Evolutionary conservation across 2,113 vertebrate genomes (phyloP).

Genomic region (Zosterops pallidus): DNA sequence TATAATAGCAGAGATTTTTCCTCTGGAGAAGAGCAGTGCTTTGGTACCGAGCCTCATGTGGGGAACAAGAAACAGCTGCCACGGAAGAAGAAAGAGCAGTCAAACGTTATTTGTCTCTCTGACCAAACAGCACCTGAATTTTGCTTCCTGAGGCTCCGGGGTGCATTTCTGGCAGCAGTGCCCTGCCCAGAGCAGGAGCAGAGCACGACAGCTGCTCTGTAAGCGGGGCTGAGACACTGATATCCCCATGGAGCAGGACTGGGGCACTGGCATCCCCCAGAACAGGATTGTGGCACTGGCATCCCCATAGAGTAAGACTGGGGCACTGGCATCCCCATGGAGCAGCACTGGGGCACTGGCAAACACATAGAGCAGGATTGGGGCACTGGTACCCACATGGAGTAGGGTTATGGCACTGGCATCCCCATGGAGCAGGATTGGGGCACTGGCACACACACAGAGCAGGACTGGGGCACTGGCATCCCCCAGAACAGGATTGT

Average conservation of each 20-base stretch:
- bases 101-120: background rate
- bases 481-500: background rate
- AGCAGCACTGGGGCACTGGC: accelerated
- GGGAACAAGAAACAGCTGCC: background rate
- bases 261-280: accelerated
- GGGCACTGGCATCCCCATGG: too few relatives aligned
- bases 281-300: too few relatives aligned
- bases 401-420: too few relatives aligned
- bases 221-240: accelerated
- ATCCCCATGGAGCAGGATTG: too few relatives aligned
- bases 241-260: accelerated
- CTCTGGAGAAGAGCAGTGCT: background rate
- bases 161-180: background rate
- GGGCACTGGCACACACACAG: accelerated
- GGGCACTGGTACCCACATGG: too few relatives aligned
- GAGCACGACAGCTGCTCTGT: accelerated
- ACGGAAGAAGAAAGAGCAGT: background rate
- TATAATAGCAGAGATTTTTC: background rate
- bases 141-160: background rate
- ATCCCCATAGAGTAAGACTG: too few relatives aligned
- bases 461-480: accelerated
- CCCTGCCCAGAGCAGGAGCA: accelerated
- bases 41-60: accelerated
- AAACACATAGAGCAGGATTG: accelerated
- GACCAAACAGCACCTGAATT: background rate